Evolutionary conservation across 2,888 invertebrate species (phyloP).

Genomic region (Schizaphis graminum): DNA sequence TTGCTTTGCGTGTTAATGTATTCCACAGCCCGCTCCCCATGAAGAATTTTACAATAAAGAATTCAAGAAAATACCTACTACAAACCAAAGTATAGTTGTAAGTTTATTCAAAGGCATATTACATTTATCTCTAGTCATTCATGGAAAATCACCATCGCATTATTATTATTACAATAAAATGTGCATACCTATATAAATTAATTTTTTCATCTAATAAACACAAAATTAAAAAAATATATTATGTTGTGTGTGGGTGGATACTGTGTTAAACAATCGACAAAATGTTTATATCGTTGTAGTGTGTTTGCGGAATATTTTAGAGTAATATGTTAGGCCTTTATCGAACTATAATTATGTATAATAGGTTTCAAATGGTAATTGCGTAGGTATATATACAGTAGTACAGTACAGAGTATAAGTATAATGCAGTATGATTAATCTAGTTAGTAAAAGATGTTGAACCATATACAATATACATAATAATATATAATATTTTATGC

Average conservation of each 20-base stretch:
- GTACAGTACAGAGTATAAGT: background rate
- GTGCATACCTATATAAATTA: too few relatives aligned
- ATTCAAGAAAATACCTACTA: background rate
- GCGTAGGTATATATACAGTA: background rate
- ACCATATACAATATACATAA: background rate
- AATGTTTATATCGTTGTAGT: background rate
- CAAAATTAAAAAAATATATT: too few relatives aligned
- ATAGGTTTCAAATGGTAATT: background rate
- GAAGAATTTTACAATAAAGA: background rate
- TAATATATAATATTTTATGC: background rate
- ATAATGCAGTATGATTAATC: background rate
- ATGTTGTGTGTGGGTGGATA: background rate
- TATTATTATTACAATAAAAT: too few relatives aligned
- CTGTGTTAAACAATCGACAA: background rate
- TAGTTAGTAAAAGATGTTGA: background rate
- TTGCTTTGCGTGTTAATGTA: background rate
- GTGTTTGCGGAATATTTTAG: background rate
- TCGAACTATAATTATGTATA: background rate
- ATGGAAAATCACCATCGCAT: too few relatives aligned
- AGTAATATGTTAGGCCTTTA: background rate
- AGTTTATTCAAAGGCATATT: background rate
- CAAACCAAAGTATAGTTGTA: background rate
- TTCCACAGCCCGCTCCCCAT: background rate
- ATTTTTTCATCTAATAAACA: too few relatives aligned
- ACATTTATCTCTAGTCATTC: too few relatives aligned